phyloP scores from a whole-genome alignment of 2,888 invertebrate genomes.

The Gandaritis pyraliata region DNA sequence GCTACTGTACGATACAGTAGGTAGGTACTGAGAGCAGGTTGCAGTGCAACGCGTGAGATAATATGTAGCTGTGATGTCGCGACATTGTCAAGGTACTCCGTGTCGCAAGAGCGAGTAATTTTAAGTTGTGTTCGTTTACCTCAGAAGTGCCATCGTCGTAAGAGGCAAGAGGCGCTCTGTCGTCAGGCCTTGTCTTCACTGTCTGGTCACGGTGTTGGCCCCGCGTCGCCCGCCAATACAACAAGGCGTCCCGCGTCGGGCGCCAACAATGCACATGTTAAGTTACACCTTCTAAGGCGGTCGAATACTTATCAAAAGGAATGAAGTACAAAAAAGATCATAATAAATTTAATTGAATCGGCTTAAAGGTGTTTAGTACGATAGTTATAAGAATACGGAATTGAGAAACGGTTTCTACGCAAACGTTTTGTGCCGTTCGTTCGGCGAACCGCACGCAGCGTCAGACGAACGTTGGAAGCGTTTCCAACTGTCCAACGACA shows the following conservation, averaged over 20 bases:
- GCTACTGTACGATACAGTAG: conserved; percentile 8
- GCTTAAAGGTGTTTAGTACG: conserved; percentile 70
- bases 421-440: conserved; percentile 37
- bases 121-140: conserved; percentile 74
- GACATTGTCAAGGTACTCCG: conserved; percentile 70
- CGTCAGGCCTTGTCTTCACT: conserved; percentile 19
- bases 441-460: conserved; percentile 46
- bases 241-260: conserved; percentile 26
- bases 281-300: conserved; percentile 47
- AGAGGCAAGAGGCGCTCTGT: conserved; percentile 26
- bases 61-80: conserved; percentile 64
- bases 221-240: conserved; percentile 28
- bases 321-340: conserved; percentile 78
- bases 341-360: conserved; percentile 72
- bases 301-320: conserved; percentile 61
- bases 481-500: conserved; percentile 65
- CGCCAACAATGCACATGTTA: conserved; percentile 31
- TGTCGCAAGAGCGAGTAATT: conserved; percentile 56
- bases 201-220: conserved; percentile 11
- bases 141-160: conserved; percentile 75
- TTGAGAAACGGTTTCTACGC: conserved; percentile 63
- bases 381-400: conserved; percentile 75
- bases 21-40: neutral
- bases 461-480: conserved; percentile 40
- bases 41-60: conserved; percentile 25